A percentile compares a stretch with the other conserved stretches of the same genome.
phyloP scores from a whole-genome alignment of 1,140 invertebrate genomes.

The Calycopis cecrops region DNA sequence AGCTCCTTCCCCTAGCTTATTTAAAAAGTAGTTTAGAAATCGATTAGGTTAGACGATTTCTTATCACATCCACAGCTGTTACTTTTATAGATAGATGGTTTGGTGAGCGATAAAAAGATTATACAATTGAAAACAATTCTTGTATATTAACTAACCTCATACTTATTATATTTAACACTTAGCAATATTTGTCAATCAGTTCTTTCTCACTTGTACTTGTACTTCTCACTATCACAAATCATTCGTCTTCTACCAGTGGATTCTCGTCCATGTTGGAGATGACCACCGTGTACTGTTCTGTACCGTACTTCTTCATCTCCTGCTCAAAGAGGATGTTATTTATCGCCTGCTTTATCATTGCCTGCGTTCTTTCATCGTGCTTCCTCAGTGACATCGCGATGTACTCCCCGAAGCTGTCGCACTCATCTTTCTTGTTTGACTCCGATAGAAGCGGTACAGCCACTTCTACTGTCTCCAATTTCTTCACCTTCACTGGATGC shows the following conservation, averaged over 20 bases:
- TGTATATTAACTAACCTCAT: no score
- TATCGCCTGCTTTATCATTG: constrained; percentile 69
- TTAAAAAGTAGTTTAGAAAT: no score
- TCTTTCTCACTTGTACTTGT: no score
- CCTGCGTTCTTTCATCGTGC: constrained; percentile 57
- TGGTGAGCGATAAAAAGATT: no score
- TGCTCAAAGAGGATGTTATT: constrained; percentile 66
- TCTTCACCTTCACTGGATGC: constrained; percentile 8
- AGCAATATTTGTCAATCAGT: background rate
- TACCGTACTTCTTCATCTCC: constrained; percentile 62
- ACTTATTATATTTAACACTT: background rate
- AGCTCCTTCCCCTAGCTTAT: no score
- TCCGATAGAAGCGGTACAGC: constrained; percentile 37
- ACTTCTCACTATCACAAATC: no score
- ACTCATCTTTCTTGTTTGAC: constrained; percentile 56
- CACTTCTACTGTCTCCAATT: constrained; percentile 26
- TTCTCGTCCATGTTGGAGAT: constrained; percentile 40
- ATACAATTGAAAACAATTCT: no score
- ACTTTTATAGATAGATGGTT: no score
- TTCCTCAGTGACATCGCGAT: constrained; percentile 59
- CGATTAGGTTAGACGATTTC: no score
- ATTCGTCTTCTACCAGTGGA: constrained; percentile 29
- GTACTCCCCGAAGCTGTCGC: constrained; percentile 62
- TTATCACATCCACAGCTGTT: no score
- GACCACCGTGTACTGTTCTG: constrained; percentile 37